phyloP scores from a whole-genome alignment of 2,888 invertebrate species.

The Agrochola circellaris region DNA sequence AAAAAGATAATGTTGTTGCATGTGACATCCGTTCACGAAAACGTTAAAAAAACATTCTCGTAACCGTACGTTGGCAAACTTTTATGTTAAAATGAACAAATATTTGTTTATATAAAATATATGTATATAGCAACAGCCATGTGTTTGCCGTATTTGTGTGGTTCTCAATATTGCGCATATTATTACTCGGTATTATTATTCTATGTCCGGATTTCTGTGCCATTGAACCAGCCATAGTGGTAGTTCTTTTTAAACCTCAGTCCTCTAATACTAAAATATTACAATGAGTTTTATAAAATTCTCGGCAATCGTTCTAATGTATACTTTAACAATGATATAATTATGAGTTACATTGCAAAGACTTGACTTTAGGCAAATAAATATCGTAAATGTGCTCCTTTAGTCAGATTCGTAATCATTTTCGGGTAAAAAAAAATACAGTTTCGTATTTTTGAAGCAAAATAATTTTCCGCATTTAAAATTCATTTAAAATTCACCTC shows the following conservation, averaged over 20 bases:
- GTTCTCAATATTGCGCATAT: constrained; percentile 28
- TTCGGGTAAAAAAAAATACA: too few species aligned
- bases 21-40: constrained; percentile 46
- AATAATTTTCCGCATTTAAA: neutral
- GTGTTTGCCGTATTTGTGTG: neutral
- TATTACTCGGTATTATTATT: neutral
- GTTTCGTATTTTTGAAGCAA: neutral
- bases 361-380: too few species aligned
- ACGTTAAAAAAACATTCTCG: constrained; percentile 27
- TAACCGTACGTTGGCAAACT: constrained; percentile 23
- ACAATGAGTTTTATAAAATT: too few species aligned
- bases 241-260: neutral
- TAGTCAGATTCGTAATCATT: neutral
- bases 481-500: constrained; percentile 32
- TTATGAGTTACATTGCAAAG: too few species aligned
- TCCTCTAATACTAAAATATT: neutral
- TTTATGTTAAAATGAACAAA: constrained; percentile 51
- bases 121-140: constrained; percentile 21
- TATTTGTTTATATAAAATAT: constrained; percentile 30
- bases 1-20: constrained; percentile 45
- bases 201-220: neutral
- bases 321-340: too few species aligned
- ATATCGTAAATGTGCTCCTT: too few species aligned
- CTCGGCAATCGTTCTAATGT: too few species aligned
- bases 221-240: neutral